Evolutionary conservation across 2,113 vertebrate species (phyloP).

Genomic region (Sitta europaea): DNA sequence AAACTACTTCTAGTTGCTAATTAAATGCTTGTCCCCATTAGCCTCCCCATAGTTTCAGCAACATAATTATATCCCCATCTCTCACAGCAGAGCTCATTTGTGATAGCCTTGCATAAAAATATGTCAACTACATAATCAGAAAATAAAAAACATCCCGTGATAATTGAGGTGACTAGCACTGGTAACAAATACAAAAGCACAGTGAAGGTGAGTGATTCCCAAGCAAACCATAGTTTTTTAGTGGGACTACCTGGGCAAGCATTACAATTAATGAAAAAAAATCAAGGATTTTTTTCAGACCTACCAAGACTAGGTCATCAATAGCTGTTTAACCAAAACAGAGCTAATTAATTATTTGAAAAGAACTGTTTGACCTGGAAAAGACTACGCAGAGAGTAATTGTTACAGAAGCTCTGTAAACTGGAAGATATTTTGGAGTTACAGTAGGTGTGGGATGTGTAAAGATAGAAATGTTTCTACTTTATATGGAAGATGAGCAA

Average conservation of each 20-base stretch:
- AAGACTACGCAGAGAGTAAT: not conserved
- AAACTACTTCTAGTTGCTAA: not conserved
- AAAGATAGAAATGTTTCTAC: not conserved
- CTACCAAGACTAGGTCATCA: not conserved
- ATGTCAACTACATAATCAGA: not conserved
- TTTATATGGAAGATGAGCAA: not conserved
- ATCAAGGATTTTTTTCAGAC: too few relatives aligned
- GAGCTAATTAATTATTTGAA: not conserved
- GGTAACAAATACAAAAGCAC: not conserved
- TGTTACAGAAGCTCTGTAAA: not conserved
- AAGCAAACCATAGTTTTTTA: not conserved
- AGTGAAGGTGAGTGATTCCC: not conserved
- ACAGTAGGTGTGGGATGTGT: not conserved
- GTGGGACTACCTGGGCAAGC: not conserved
- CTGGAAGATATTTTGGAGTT: not conserved
- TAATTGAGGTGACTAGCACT: not conserved
- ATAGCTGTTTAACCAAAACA: not conserved
- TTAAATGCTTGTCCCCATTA: constrained; percentile 4
- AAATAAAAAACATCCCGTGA: not conserved
- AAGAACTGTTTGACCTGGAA: not conserved
- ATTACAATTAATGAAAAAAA: not conserved
- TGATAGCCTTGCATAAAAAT: not conserved
- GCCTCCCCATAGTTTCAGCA: not conserved
- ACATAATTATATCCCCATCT: not conserved
- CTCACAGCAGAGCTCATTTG: not conserved